Evolutionary conservation across 2,888 invertebrate species (phyloP), one percentile per base, ranked within the genome.

Genomic region (Polietes domitor): DNA sequence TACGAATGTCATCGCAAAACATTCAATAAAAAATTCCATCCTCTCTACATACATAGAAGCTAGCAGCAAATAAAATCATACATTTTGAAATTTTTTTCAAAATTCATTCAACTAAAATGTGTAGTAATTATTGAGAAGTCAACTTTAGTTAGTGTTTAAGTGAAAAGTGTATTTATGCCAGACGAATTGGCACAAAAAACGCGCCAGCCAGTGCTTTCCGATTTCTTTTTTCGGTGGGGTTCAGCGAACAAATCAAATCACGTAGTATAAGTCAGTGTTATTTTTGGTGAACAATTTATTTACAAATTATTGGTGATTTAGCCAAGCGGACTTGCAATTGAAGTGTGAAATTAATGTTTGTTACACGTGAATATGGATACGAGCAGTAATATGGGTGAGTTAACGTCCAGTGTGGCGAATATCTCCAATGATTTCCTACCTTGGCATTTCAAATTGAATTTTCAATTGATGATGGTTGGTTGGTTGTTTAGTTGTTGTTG

Each of bases 401-500:
- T 7, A 7, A 53, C n/a, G 6, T 47, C n/a, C 1, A 47, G 12
- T 47, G 47, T 47, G n/a, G 47, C 15, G 15, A 3, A 24, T 55
- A 26, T 50, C 21, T 82, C 53, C 9, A 58, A 68, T 71, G 41
- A 72, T 7, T 58, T 53, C 41, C 43, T 28, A 10, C 32, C 28
- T 82, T 85, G 76, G 74, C 80, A 82, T 85, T 87, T 86, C 82
- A 86, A 86, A 86, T 86, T 86, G 85, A 86, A 86, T 81, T 81
- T 83, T 85, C 86, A 85, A 86, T 86, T 82, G 78, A 73, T 80
- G 76, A 73, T 78, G 41, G 53, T 78, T 58, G n/a, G 65, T 37
- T 41, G 58, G 47, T 37, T 37, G 28, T 61, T 32, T 47, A 47
- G 68, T 68, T 43, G 43, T 43, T 83, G 71, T 50, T 37, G 37